These are phyloP conservation scores for Falco peregrinus DNA, from an alignment of 2,797 vertebrate genomes.

Conservation along the genomic window DNA sequence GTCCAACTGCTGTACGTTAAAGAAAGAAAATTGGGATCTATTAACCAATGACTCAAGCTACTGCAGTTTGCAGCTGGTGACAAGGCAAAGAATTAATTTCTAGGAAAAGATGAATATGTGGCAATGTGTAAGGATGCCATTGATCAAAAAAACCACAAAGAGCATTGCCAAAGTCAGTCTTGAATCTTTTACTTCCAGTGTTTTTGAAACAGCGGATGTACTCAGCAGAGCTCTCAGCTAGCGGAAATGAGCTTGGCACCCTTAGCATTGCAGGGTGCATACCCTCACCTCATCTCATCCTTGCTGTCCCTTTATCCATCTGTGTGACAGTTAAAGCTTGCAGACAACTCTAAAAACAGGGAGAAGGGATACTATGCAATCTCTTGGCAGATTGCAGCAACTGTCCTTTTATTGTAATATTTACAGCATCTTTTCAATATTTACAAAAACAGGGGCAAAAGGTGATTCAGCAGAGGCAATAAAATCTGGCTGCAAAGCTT, in stretches of 20 bases:
- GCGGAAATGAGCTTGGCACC: background rate
- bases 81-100: constrained; percentile 18
- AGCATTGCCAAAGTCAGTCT: background rate
- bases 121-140: background rate
- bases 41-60: constrained; percentile 10
- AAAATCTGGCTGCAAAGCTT: background rate
- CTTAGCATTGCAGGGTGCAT: background rate
- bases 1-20: background rate
- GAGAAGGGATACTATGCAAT: background rate
- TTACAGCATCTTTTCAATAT: background rate
- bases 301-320: background rate
- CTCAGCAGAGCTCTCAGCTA: background rate
- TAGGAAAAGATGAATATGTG: constrained; percentile 19
- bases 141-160: background rate
- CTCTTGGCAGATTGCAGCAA: background rate
- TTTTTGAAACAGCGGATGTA: background rate
- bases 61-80: background rate
- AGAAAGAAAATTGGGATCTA: background rate
- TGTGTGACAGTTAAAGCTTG: background rate
- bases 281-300: background rate
- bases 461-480: background rate
- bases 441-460: background rate
- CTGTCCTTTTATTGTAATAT: background rate
- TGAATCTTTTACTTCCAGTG: background rate
- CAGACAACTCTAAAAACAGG: background rate